Evolutionary conservation across 2,113 vertebrate species (phyloP).

Genomic region (Garra rufa): DNA sequence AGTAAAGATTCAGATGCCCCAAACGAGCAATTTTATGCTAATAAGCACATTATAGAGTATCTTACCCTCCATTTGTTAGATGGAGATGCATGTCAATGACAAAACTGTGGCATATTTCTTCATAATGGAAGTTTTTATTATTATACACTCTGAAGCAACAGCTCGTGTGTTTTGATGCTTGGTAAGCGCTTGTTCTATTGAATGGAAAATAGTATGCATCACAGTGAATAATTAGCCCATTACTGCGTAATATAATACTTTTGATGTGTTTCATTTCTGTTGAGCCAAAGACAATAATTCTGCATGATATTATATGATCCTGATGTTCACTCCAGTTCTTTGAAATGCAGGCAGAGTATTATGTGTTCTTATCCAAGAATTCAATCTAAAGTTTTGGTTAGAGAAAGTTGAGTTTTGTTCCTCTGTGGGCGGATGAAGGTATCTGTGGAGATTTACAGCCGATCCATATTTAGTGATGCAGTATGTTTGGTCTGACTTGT

Average conservation of each 20-base stretch:
- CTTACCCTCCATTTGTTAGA: neutral
- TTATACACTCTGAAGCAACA: neutral
- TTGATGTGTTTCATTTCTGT: neutral
- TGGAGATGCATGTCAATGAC: neutral
- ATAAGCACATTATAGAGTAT: neutral
- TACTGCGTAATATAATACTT: neutral
- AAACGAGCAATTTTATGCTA: slow-evolving; percentile 5
- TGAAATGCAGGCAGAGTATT: neutral
- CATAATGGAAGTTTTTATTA: neutral
- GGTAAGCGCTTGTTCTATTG: neutral
- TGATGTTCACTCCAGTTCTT: neutral
- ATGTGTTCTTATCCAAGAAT: neutral
- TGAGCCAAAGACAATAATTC: neutral
- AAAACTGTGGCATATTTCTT: neutral
- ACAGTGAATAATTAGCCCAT: neutral
- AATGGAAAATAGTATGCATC: neutral
- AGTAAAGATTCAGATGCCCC: neutral
- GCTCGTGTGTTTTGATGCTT: neutral
- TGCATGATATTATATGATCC: neutral
- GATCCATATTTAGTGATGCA: slow-evolving; percentile 34
- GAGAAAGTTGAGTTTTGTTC: neutral
- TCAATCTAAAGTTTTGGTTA: slow-evolving; percentile 3
- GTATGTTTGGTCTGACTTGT: slow-evolving; percentile 24
- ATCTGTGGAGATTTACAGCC: slow-evolving; percentile 11
- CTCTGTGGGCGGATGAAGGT: neutral